Evolutionary conservation across 2,888 invertebrate species (phyloP).

Genomic region (Pseudococcus viburni): DNA sequence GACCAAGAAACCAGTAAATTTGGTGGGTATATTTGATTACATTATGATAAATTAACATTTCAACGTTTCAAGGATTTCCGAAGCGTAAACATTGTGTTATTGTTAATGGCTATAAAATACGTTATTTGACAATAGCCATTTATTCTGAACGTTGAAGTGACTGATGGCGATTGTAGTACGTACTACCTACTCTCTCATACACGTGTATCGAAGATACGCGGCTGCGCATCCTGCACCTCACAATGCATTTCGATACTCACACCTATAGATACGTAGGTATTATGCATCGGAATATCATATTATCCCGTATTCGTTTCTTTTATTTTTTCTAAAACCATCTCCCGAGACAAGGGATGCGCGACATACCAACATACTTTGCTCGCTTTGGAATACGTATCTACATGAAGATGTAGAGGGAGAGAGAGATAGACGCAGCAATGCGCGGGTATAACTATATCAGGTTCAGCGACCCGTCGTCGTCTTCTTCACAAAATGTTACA

Average conservation of each 20-base stretch:
- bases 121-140: constrained; percentile 35
- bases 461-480: constrained; percentile 45
- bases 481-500: constrained; percentile 22
- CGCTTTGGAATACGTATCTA: neutral
- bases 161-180: constrained; percentile 19
- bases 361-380: neutral
- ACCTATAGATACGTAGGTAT: neutral
- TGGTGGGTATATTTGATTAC: constrained; percentile 24
- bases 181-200: neutral
- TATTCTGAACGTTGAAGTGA: constrained; percentile 19
- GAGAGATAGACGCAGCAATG: neutral
- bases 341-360: neutral
- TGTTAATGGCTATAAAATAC: constrained; percentile 38
- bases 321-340: neutral
- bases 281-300: neutral
- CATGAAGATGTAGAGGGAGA: neutral
- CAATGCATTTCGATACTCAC: neutral
- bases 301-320: no score
- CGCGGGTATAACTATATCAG: constrained; percentile 29
- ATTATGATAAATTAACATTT: constrained; percentile 30
- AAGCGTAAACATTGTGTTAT: constrained; percentile 20
- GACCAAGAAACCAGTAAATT: neutral
- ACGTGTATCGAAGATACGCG: neutral
- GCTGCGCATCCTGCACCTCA: neutral
- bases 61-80: constrained; percentile 51